A percentile compares a stretch with the other conserved stretches of the same genome.
These are phyloP conservation scores for Neotoxoptera formosana DNA, from an alignment of 1,140 invertebrate genomes.

Conservation along the genomic window DNA sequence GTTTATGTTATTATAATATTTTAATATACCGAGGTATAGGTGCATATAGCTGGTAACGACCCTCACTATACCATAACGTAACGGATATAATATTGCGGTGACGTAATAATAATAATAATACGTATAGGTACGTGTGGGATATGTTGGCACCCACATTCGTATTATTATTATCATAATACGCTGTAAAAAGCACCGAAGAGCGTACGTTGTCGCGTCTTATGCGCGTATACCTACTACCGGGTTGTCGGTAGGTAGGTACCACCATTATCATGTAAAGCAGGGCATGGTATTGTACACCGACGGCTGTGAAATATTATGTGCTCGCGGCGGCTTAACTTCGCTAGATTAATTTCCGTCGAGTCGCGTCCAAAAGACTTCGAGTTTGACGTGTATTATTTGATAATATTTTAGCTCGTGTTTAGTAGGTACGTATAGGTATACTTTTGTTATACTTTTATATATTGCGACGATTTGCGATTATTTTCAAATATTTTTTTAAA, in stretches of 20 bases:
- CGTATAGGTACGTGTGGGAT: background rate
- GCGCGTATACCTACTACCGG: background rate
- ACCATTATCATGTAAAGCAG: background rate
- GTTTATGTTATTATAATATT: background rate
- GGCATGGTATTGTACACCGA: background rate
- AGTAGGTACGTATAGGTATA: too few relatives aligned
- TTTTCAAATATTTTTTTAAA: background rate
- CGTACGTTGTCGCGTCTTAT: background rate
- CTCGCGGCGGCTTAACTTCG: background rate
- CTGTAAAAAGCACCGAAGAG: background rate
- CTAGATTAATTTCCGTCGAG: background rate
- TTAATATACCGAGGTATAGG: background rate
- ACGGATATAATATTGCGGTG: background rate
- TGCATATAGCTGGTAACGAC: background rate
- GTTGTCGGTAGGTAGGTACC: background rate
- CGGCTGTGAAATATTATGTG: background rate
- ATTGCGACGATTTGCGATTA: background rate
- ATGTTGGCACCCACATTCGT: background rate
- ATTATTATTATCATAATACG: background rate
- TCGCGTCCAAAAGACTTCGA: background rate
- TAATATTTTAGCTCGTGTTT: background rate
- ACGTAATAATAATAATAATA: background rate
- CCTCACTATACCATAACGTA: background rate
- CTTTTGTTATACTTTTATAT: too few relatives aligned
- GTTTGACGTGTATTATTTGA: background rate